Base-by-base conservation (phyloP, 2,888 invertebrate genomes). In the Sabatieria punctata region DNA sequence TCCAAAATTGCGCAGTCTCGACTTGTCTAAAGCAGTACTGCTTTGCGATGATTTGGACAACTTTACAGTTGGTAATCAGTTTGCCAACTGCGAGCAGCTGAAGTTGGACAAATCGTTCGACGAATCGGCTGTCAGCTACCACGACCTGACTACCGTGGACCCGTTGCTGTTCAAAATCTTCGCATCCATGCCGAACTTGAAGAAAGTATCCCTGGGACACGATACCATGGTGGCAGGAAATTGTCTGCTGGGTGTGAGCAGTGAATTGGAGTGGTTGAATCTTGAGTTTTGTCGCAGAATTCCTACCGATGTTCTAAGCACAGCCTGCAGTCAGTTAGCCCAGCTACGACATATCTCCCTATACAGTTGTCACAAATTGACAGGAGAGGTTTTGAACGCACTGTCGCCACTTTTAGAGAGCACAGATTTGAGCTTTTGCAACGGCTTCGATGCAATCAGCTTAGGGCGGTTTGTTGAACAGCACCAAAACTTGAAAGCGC, bases 291-390 rank as follows among this genome's bases (percentile, higher is more conserved):
- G 41, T n/a, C 19, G 41, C 19, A n/a, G 41, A 4, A 23, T 40
- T 21, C 13, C 19, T 21, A 13, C 41, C 11, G 22, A 40, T 4
- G n/a, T 23, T 18, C 41, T 40, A n/a, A 4, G 11, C 11, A n/a
- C 23, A 24, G n/a, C n/a, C n/a, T n/a, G n/a, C n/a, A n/a, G n/a
- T n/a, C n/a, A n/a, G n/a, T n/a, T n/a, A n/a, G n/a, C n/a, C n/a
- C n/a, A n/a, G n/a, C 23, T 40, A 4, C 19, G 23, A 6, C 4
- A 13, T 13, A 15, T 40, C 6, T 40, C 41, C 11, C 23, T 40
- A 21, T 40, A 40, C 23, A 40, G 41, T n/a, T 19, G 22, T 40
- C n/a, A 40, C 23, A 40, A 40, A 23, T 24, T 40, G 22, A n/a
- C 23, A 4, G 41, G 41, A 13, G 15, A 8, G 11, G 11, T 13